Conservation (phyloP, 35 echinoderm and acorn worm genomes). For the Heliocidaris erythrogramma region DNA sequence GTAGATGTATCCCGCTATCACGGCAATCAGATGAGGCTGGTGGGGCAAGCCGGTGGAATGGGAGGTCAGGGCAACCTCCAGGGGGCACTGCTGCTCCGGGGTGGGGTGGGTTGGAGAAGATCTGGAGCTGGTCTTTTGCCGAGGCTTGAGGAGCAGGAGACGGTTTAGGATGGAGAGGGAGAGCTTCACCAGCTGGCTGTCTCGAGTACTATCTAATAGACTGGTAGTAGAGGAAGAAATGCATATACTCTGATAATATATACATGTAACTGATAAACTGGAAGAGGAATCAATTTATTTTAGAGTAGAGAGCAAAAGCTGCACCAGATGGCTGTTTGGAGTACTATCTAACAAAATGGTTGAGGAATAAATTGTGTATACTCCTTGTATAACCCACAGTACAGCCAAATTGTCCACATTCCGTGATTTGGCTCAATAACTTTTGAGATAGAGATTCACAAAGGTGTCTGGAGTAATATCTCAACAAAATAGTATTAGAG, state of each 20-base stretch:
- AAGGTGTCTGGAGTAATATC: no score
- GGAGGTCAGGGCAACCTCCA: slow-evolving; percentile 80
- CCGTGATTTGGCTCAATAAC: no score
- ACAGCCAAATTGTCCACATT: no score
- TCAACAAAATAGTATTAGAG: no score
- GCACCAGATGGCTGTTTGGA: slow-evolving; percentile 67
- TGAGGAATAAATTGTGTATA: no score
- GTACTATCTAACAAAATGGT: slow-evolving; percentile 63
- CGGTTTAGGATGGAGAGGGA: slow-evolving; percentile 91
- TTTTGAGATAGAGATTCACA: no score
- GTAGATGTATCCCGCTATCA: slow-evolving; percentile 92
- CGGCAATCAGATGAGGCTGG: slow-evolving; percentile 83
- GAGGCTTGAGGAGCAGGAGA: slow-evolving; percentile 82
- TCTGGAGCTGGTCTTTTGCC: neutral
- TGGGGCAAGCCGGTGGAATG: slow-evolving; percentile 89
- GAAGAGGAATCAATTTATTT: slow-evolving; percentile 29
- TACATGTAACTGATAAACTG: no score
- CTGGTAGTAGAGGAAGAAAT: slow-evolving; percentile 5
- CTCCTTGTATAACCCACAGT: no score
- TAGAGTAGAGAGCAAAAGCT: slow-evolving; percentile 83
- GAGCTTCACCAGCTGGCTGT: slow-evolving; percentile 78
- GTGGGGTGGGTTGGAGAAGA: neutral
- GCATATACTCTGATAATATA: no score
- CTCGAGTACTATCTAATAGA: slow-evolving; percentile 55
- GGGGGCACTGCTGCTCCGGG: slow-evolving; percentile 62